phyloP scores from a whole-genome alignment of 2,888 invertebrate species.

The Zeuzera pyrina region DNA sequence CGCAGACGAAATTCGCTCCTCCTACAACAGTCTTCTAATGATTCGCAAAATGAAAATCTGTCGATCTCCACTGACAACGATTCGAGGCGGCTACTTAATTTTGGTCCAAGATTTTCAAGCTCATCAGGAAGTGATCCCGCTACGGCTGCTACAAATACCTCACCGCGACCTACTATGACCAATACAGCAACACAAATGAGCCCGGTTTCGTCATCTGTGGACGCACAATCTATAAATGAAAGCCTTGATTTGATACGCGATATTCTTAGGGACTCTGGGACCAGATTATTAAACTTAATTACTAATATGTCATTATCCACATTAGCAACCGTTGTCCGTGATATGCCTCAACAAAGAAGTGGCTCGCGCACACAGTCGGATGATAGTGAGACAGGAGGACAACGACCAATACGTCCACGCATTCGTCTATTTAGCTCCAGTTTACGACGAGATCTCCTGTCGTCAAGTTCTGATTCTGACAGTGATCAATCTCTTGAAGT shows the following conservation, averaged over 20 bases:
- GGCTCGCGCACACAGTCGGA: conserved; percentile 34
- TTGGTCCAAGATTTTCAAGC: too few relatives aligned
- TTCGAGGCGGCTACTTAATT: too few relatives aligned
- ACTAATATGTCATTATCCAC: conserved; percentile 61
- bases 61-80: conserved; percentile 14
- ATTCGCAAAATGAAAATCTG: conserved; percentile 10
- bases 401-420: conserved; percentile 26
- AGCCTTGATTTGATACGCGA: conserved; percentile 62
- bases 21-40: conserved; percentile 10
- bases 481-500: conserved; percentile 55
- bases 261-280: conserved; percentile 62
- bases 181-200: conserved; percentile 47
- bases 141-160: conserved; percentile 20
- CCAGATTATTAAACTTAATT: conserved; percentile 56
- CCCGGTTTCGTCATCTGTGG: conserved; percentile 33
- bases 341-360: conserved; percentile 26
- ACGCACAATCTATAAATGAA: conserved; percentile 57
- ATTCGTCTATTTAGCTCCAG: conserved; percentile 33
- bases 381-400: conserved; percentile 27
- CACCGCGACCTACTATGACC: conserved; percentile 31
- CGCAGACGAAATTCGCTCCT: conserved; percentile 32
- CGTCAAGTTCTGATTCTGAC: conserved; percentile 58
- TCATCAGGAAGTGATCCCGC: conserved; percentile 20
- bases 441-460: conserved; percentile 35
- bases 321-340: conserved; percentile 42